Evolutionary conservation across 2,113 vertebrate genomes (phyloP), one percentile per base, ranked within the genome.

Genomic region (Notiomystis cincta): DNA sequence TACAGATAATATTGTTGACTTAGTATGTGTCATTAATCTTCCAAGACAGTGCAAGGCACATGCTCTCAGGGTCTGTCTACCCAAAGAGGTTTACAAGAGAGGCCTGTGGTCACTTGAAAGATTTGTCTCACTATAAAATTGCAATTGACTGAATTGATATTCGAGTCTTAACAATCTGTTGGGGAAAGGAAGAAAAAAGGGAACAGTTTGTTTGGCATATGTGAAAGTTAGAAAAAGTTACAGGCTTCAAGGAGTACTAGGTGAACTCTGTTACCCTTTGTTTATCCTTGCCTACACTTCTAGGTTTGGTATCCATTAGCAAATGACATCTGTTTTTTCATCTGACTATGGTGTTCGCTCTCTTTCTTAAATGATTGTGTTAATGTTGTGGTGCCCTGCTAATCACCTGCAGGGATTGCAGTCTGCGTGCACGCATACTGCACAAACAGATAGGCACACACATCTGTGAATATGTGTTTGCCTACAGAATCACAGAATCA

Each of bases 1-100:
- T 33, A 60, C 38, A 89, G 69, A 89, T 96, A 89, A 75, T 91
- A 72, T 45, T 95, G 89, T 96, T 96, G 81, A 93, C 78, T 87
- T 87, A 76, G 40, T 80, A 69, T 47, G 31, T 85, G 33, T 60
- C 81, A 89, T 94, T 93, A 91, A 87, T 96, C 83, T 95, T 94
- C 58, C 31, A 94, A 61, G 60, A 64, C 7, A 5, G 51, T 76
- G 58, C 54, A 72, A 85, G 84, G n/a, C 57, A 23, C 4, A 3
- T 71, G n/a, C 53, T 91, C n/a, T 48, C 75, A 56, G 40, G 38
- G 28, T 82, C 61, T 84, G 15, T 61, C 77, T 93, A 7, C 25
- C 18, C 21, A 21, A 78, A 89, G 45, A 72, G 31, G n/a, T 76
- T 78, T 95, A 53, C 25, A 57, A 17, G 80, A 77, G 62, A 82